Conservation (phyloP, 2,797 vertebrate species). For the Acipenser ruthenus region DNA sequence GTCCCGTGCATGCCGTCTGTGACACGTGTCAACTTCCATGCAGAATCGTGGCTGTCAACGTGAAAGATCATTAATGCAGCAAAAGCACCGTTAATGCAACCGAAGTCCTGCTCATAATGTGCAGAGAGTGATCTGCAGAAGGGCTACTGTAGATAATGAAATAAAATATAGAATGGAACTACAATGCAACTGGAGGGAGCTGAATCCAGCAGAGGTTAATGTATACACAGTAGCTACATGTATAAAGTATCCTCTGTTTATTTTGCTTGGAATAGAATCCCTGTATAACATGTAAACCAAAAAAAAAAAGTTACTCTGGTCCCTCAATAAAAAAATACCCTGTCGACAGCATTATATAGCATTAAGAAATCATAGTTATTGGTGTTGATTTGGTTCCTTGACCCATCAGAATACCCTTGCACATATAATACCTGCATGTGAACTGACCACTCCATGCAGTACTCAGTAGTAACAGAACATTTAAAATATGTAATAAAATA, state of each 20-base stretch:
- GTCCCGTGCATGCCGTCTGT: too few relatives aligned
- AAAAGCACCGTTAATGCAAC: conserved; percentile 7
- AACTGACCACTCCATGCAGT: conserved; percentile 38
- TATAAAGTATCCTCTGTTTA: conserved; percentile 25
- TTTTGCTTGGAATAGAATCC: conserved; percentile 35
- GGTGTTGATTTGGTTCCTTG: conserved; percentile 48
- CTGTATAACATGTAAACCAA: conserved; percentile 20
- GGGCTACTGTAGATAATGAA: not conserved
- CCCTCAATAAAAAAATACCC: conserved; percentile 45
- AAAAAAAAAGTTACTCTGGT: conserved; percentile 20
- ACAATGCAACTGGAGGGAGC: conserved; percentile 2
- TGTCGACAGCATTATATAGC: conserved; percentile 49
- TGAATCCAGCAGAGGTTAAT: conserved; percentile 7
- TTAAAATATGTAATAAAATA: conserved; percentile 20
- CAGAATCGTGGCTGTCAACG: too few relatives aligned
- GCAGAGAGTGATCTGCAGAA: conserved; percentile 2
- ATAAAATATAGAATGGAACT: conserved; percentile 5
- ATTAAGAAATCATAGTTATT: conserved; percentile 38
- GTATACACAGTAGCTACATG: not conserved
- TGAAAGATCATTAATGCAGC: too few relatives aligned
- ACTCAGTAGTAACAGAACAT: conserved; percentile 29
- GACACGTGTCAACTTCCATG: too few relatives aligned
- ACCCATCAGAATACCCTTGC: conserved; percentile 38
- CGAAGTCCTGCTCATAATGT: conserved; percentile 1
- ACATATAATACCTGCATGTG: conserved; percentile 42